These are phyloP conservation scores for Zygaena filipendulae DNA, from an alignment of 2,888 invertebrate genomes.

Conservation along the genomic window DNA sequence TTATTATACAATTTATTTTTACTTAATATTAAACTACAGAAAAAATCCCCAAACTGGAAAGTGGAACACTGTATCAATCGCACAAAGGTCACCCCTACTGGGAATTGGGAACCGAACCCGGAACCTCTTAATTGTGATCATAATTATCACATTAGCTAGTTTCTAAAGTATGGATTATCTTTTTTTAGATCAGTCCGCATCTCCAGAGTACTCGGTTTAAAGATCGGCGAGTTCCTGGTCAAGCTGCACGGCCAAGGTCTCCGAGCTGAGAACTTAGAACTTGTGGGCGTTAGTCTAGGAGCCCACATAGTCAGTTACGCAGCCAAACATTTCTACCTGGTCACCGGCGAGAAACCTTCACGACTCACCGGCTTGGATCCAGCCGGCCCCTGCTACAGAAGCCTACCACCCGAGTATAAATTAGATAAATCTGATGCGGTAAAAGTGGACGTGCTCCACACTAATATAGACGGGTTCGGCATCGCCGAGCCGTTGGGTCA, in stretches of 20 bases:
- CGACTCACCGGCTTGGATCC: conserved; percentile 51
- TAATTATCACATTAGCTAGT: conserved; percentile 4
- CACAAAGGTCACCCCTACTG: no score
- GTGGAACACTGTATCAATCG: no score
- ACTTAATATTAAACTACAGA: no score
- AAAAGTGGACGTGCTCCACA: conserved; percentile 44
- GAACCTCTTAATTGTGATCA: not conserved
- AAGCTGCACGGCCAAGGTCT: conserved; percentile 35
- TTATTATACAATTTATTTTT: no score
- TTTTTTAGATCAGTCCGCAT: conserved; percentile 48
- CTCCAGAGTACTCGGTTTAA: conserved; percentile 34
- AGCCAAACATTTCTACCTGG: conserved; percentile 39
- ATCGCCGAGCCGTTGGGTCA: conserved; percentile 48
- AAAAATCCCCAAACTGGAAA: no score
- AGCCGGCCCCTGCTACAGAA: conserved; percentile 50
- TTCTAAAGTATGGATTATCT: no score
- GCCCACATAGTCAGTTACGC: conserved; percentile 41
- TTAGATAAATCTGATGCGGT: conserved; percentile 32
- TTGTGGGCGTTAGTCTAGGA: conserved; percentile 47
- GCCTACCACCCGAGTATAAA: conserved; percentile 28
- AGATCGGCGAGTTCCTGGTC: conserved; percentile 43
- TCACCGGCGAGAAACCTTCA: conserved; percentile 38
- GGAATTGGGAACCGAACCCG: no score
- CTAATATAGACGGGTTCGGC: conserved; percentile 58
- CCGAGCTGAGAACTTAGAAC: conserved; percentile 35